Conservation (phyloP, 2,888 invertebrate genomes). For the Eupithecia insigniata region DNA sequence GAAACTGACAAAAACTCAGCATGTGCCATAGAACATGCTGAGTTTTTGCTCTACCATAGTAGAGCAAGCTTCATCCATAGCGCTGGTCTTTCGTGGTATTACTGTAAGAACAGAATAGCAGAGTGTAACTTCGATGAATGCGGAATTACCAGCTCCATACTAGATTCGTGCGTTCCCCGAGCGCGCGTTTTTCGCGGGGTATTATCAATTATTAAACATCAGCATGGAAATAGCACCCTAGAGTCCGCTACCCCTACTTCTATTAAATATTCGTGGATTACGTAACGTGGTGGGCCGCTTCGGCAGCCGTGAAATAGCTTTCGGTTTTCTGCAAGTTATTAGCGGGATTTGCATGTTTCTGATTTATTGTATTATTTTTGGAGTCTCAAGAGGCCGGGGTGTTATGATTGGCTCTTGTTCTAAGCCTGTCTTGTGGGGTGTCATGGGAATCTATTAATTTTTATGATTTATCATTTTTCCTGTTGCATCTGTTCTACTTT, state of each 20-base stretch:
- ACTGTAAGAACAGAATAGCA: background rate
- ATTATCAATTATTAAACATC: conserved; percentile 85
- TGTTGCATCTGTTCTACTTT: background rate
- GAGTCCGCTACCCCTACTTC: conserved; percentile 75
- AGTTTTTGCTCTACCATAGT: no score
- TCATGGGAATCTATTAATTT: conserved; percentile 29
- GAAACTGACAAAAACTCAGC: no score
- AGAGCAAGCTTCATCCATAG: no score
- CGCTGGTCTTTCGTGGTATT: no score
- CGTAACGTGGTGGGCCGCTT: conserved; percentile 57
- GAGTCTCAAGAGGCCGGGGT: conserved; percentile 45
- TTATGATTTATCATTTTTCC: conserved; percentile 25
- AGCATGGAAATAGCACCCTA: conserved; percentile 83
- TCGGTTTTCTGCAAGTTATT: conserved; percentile 84
- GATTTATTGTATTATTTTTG: conserved; percentile 78
- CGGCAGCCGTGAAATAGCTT: conserved; percentile 81
- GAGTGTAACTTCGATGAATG: background rate
- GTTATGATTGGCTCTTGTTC: conserved; percentile 54
- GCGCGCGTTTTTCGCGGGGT: conserved; percentile 81
- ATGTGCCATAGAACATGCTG: no score
- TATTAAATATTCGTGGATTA: conserved; percentile 83
- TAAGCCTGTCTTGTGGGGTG: conserved; percentile 33
- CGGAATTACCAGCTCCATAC: conserved; percentile 62
- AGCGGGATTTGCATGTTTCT: conserved; percentile 83
- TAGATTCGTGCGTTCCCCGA: conserved; percentile 56